These are phyloP conservation scores for Quiscalus mexicanus DNA, from an alignment of 2,113 vertebrate genomes.

Conservation along the genomic window DNA sequence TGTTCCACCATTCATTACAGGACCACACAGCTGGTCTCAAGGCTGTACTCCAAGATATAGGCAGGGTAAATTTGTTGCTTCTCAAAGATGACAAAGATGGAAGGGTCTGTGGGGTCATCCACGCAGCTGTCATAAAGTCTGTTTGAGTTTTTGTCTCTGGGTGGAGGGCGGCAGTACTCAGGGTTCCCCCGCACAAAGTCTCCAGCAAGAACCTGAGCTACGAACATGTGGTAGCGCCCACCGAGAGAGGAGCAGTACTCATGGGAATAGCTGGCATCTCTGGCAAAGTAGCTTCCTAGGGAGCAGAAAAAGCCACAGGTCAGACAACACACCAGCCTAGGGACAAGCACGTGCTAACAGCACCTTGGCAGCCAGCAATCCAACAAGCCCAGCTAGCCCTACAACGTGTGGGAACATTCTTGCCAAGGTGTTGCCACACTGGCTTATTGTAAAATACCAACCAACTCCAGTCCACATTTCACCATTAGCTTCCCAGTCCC, in stretches of 20 bases:
- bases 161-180: slow-evolving; percentile 63
- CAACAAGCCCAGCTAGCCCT: not conserved
- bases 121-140: slow-evolving; percentile 86
- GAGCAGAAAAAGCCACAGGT: slow-evolving; percentile 2
- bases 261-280: slow-evolving; percentile 79
- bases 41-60: slow-evolving; percentile 78
- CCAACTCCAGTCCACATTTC: not conserved
- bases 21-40: accelerated
- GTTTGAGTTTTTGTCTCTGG: slow-evolving; percentile 25
- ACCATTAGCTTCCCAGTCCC: not conserved
- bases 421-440: accelerated
- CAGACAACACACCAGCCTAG: not conserved
- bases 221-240: slow-evolving; percentile 73
- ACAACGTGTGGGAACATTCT: not conserved
- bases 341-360: not conserved
- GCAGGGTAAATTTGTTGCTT: slow-evolving; percentile 90
- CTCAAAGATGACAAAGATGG: slow-evolving; percentile 88
- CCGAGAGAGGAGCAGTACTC: not conserved
- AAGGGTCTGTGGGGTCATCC: slow-evolving; percentile 64
- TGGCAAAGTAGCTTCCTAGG: slow-evolving; percentile 87
- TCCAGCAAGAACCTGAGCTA: slow-evolving; percentile 78
- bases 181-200: slow-evolving; percentile 63
- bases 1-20: not conserved
- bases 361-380: not conserved
- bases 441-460: not conserved